Conservation (phyloP, 2,113 vertebrate genomes). For the Eleginops maclovinus region DNA sequence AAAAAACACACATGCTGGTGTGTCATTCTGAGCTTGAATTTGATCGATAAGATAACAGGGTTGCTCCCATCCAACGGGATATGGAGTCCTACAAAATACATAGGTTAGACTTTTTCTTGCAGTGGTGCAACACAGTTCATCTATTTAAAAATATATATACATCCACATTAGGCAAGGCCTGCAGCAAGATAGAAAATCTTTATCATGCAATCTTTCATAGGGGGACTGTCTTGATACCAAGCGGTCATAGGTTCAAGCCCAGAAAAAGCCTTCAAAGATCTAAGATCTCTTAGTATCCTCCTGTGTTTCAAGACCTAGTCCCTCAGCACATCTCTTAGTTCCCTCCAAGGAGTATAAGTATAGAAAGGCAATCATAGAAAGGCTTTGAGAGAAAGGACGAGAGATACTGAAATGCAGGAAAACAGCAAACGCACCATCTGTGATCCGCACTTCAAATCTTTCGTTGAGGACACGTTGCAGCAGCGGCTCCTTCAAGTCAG, state of each 20-base stretch:
- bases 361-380: not conserved
- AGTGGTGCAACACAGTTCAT: not conserved
- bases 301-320: not conserved
- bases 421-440: not conserved
- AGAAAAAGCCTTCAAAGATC: not conserved
- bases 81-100: not conserved
- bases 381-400: not conserved
- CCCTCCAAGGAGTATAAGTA: not conserved
- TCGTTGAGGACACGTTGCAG: not conserved
- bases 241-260: not conserved
- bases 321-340: not conserved
- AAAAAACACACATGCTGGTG: not conserved
- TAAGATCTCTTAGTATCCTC: not conserved
- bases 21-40: not conserved
- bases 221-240: not conserved
- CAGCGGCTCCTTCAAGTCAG: slow-evolving; percentile 30
- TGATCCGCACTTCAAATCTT: slow-evolving; percentile 25
- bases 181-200: not conserved
- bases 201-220: not conserved
- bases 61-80: not conserved
- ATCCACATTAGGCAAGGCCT: not conserved
- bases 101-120: not conserved
- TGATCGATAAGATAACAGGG: not conserved
- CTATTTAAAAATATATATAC: not conserved
- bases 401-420: not conserved